Evolutionary conservation across 2,888 invertebrate genomes (phyloP), one percentile per base, ranked within the genome.

Genomic region (Drosophila cracens): DNA sequence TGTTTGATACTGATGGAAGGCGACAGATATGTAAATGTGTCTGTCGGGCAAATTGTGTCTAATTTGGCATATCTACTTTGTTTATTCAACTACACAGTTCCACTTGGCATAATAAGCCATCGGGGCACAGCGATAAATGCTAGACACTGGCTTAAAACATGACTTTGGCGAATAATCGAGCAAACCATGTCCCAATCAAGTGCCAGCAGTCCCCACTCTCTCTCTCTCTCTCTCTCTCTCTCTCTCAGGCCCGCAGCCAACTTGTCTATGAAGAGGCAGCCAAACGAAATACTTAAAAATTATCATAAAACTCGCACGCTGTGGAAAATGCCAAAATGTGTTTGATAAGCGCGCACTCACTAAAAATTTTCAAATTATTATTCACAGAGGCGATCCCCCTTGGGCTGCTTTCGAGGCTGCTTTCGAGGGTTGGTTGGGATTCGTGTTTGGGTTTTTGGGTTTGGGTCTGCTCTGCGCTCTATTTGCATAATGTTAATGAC

Each of bases 261-360:
- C 33, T 13, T 54, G 25, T 33, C 62, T 64, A 63, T 69, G 54
- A 25, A 13, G 38, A 70, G 33, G 33, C 53, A 80, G 38, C 29
- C 60, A 54, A 80, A 71, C 46, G 71, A 48, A 78, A 76, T 86
- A 74, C 74, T 77, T 71, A 71, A 74, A 77, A 87, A 83, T 83
- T 87, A 71, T 73, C 83, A 83, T 83, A 88, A 86, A 86, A 71
- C 86, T 75, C 75, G 63, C 82, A 86, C 76, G 83, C 87, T 81
- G 83, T 88, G 83, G 88, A 88, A 86, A 83, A 83, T 80, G 52
- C 52, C 63, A 69, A 70, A 71, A 70, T 76, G 64, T 49, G 60
- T 80, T 81, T 80, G 77, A 78, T 78, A 78, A 78, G 81, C 66
- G 81, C 53, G 67, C 67, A 72, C 72, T 80, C 72, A 67, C 76